Evolutionary conservation across 2,113 vertebrate species (phyloP), one percentile per base, ranked within the genome.

Genomic region (Campylomormyrus numenius): DNA sequence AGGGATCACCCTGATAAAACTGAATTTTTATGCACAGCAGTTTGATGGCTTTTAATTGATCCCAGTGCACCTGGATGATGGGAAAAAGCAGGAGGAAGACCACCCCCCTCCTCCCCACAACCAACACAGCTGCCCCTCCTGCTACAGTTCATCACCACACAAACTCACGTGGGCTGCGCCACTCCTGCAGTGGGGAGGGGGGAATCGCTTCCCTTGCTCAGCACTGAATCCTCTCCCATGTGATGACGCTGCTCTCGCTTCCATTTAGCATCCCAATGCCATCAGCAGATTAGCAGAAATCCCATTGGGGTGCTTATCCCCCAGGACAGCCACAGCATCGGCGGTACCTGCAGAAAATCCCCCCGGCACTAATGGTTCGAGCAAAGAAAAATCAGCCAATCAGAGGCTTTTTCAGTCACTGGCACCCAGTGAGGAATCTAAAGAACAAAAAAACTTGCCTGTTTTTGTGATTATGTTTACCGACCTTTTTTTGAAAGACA

Each of bases 31-130:
- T 35, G 35, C 42, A 91, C 92, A 85, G 74, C 91, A 88, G 91
- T 91, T 92, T 93, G 80, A 88, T 87, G 74, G 93, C 91, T 95
- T 95, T 94, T 91, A 93, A 90, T 87, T 92, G 93, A 93, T 94
- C 93, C 91, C 42, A 48, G 58, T 88, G 91, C 93, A 93, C 91
- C 93, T 93, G 93, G 85, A 92, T 62, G 39, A 74, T 24, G 58
- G 53, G 62, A 88, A 35, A 80, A 53, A 11, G 13, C 48, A 5
- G 24, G 39, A 86, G 85, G 48, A 31, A 13, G 31, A 27, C 0
- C 21, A 27, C 8, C n/a, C 85, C n/a, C 85, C 49, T 5, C 17
- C 6, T 0, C 50, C 19, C 85, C 46, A 11, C 27, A 17, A 87
- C 48, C n/a, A 31, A 35, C 50, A 27, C 0, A 0, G n/a, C 31